phyloP scores from a whole-genome alignment of 2,888 invertebrate species.

The Brenthis daphne region DNA sequence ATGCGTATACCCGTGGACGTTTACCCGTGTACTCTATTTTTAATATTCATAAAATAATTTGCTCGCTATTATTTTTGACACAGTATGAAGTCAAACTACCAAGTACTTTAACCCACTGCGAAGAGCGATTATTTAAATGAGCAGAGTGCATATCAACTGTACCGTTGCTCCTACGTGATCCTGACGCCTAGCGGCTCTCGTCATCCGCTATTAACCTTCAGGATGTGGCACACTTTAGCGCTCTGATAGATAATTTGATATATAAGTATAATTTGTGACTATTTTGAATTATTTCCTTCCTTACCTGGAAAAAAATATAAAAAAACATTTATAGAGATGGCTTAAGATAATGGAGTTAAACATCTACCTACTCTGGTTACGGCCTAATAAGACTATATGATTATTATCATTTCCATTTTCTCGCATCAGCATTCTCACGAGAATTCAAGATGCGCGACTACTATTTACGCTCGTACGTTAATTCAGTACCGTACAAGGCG shows the following conservation, averaged over 20 bases:
- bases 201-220: slow-evolving; percentile 67
- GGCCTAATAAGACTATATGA: slow-evolving; percentile 36
- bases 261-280: slow-evolving; percentile 4
- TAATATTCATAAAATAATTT: neutral
- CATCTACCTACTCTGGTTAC: slow-evolving; percentile 14
- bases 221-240: slow-evolving; percentile 68
- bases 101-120: slow-evolving; percentile 47
- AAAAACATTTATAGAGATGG: neutral
- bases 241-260: slow-evolving; percentile 31
- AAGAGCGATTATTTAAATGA: slow-evolving; percentile 72
- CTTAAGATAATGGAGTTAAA: neutral
- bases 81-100: slow-evolving; percentile 1
- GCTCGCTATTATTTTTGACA: neutral
- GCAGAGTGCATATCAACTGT: slow-evolving; percentile 55
- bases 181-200: slow-evolving; percentile 61
- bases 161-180: slow-evolving; percentile 76
- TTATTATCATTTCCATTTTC: slow-evolving; percentile 43
- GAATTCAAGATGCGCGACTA: slow-evolving; percentile 47
- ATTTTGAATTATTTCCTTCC: neutral
- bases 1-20: too few species aligned
- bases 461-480: slow-evolving; percentile 59
- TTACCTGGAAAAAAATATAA: neutral
- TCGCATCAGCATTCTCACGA: slow-evolving; percentile 55
- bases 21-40: neutral
- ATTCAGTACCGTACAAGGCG: slow-evolving; percentile 70